Evolutionary conservation across 23 tunicate species (phyloP).

Genomic region (Ascidia mentula): DNA sequence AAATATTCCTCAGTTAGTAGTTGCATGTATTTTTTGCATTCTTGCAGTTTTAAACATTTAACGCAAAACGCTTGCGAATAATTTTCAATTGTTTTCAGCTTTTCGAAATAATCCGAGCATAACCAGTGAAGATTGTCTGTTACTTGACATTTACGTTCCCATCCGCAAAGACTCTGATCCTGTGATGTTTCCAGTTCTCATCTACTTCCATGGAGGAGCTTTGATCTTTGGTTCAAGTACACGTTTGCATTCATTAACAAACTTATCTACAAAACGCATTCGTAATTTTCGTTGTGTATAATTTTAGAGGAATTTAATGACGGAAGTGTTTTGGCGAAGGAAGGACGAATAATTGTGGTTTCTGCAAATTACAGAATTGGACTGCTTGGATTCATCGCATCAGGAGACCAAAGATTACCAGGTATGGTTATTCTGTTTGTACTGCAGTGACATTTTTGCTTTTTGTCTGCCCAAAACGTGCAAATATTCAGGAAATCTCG

Average conservation of each 20-base stretch:
- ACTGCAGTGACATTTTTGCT: too few relatives aligned
- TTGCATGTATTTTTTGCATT: too few relatives aligned
- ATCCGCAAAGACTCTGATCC: neutral
- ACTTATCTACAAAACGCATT: neutral
- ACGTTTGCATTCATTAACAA: neutral
- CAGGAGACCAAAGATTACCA: neutral
- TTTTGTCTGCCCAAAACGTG: too few relatives aligned
- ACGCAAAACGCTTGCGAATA: too few relatives aligned
- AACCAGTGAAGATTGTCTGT: neutral
- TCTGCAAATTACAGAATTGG: neutral
- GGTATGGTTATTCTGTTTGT: neutral
- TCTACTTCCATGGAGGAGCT: conserved; percentile 6
- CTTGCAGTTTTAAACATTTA: too few relatives aligned
- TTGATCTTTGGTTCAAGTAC: neutral
- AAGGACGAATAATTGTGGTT: neutral
- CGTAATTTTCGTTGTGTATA: too few relatives aligned
- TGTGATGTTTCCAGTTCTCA: neutral
- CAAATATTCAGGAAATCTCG: neutral
- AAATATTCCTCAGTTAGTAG: too few relatives aligned
- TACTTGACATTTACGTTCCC: neutral
- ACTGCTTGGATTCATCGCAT: neutral
- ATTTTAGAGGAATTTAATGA: neutral
- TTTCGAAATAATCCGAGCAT: neutral
- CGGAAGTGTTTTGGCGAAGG: neutral
- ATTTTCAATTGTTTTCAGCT: neutral